Evolutionary conservation across 1,140 invertebrate species (phyloP).

Genomic region (Reticulitermes speratus): DNA sequence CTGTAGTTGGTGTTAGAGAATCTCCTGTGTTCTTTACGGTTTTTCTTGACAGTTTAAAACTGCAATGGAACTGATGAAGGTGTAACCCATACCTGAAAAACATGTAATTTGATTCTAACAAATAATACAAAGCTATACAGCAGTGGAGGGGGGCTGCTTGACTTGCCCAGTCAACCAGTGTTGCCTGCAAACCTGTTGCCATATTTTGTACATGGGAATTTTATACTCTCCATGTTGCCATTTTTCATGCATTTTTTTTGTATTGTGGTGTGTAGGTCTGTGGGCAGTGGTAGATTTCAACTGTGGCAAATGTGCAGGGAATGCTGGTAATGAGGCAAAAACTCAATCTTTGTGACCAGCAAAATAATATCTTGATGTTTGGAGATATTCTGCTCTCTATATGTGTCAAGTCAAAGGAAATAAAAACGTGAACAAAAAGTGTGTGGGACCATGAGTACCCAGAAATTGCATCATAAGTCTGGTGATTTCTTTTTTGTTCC

Average conservation of each 20-base stretch:
- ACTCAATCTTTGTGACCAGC: slow-evolving; percentile 9
- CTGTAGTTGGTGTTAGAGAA: slow-evolving; percentile 31
- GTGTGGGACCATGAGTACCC: slow-evolving; percentile 26
- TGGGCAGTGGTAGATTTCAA: not conserved
- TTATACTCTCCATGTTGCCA: slow-evolving; percentile 24
- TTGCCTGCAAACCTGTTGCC: slow-evolving; percentile 7
- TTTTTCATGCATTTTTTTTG: slow-evolving; percentile 11
- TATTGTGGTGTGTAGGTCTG: slow-evolving; percentile 3
- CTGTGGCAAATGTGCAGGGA: not conserved
- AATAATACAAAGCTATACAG: not conserved
- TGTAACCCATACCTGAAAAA: slow-evolving; percentile 4
- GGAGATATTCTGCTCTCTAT: slow-evolving; percentile 35
- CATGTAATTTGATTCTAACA: not conserved
- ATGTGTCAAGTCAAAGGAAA: slow-evolving; percentile 29
- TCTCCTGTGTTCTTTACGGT: slow-evolving; percentile 18
- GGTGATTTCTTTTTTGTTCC: not conserved
- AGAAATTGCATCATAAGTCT: slow-evolving; percentile 23
- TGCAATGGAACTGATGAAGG: not conserved
- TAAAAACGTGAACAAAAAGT: slow-evolving; percentile 26
- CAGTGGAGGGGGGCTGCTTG: not conserved
- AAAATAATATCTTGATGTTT: slow-evolving; percentile 30
- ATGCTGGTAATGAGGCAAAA: slow-evolving; percentile 5
- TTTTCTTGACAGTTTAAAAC: slow-evolving; percentile 21
- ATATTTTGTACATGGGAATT: not conserved
- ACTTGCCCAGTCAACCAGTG: not conserved